Evolutionary conservation across 2,888 invertebrate genomes (phyloP).

Genomic region (Cosmia trapezina): DNA sequence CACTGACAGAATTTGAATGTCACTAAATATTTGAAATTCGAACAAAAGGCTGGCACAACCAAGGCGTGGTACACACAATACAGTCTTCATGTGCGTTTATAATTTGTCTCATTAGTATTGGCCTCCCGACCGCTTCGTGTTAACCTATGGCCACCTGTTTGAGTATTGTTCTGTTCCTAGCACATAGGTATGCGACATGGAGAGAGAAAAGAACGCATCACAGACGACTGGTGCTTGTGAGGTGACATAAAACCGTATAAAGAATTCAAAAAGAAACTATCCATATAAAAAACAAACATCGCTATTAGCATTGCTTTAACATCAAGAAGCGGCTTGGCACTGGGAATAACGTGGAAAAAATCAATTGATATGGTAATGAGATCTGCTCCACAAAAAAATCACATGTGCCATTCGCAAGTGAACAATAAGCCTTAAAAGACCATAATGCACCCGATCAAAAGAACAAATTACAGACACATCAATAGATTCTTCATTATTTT

Average conservation of each 20-base stretch:
- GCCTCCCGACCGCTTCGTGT: conserved; percentile 51
- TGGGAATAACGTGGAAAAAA: background rate
- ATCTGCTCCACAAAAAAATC: conserved; percentile 10
- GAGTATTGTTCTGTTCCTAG: conserved; percentile 58
- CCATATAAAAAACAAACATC: background rate
- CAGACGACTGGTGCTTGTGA: background rate
- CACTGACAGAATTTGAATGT: conserved; percentile 33
- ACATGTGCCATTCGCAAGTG: conserved; percentile 24
- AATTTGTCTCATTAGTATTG: conserved; percentile 68
- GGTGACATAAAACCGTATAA: background rate
- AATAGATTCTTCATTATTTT: conserved; percentile 43
- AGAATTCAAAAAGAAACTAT: background rate
- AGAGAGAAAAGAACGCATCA: conserved; percentile 24
- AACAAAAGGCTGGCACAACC: conserved; percentile 48
- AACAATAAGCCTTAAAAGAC: conserved; percentile 47
- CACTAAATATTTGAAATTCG: conserved; percentile 56
- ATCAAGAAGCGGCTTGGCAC: background rate
- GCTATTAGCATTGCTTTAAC: background rate
- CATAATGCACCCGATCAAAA: conserved; percentile 55
- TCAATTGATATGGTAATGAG: background rate
- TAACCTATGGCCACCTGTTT: conserved; percentile 60
- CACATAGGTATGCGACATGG: conserved; percentile 16
- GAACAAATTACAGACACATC: conserved; percentile 43
- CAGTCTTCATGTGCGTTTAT: conserved; percentile 55
- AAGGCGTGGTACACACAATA: conserved; percentile 49